phyloP scores from a whole-genome alignment of 2,888 invertebrate genomes.

The Nephrotoma flavescens region DNA sequence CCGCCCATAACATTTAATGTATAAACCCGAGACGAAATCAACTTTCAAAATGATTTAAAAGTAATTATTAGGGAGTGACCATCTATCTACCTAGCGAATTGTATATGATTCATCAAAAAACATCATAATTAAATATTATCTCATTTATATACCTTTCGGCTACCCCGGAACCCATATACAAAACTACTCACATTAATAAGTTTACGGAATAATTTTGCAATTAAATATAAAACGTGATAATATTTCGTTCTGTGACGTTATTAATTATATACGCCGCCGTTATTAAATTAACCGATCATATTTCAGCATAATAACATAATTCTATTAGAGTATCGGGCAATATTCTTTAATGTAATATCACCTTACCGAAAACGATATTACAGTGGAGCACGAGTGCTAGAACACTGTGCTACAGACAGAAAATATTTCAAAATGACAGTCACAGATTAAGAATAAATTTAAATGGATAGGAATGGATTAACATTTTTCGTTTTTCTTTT shows the following conservation, averaged over 20 bases:
- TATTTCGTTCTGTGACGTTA: background rate
- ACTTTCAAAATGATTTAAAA: no score
- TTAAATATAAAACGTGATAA: background rate
- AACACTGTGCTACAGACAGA: background rate
- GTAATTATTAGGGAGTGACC: no score
- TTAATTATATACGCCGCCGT: background rate
- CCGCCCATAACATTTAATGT: no score
- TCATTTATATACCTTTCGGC: background rate
- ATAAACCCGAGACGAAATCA: no score
- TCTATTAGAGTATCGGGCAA: background rate
- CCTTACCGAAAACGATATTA: background rate
- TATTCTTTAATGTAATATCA: background rate
- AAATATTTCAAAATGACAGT: background rate
- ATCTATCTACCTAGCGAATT: no score
- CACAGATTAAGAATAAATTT: background rate
- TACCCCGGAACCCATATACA: background rate
- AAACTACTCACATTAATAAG: background rate
- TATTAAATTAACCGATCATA: background rate
- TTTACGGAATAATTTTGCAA: background rate
- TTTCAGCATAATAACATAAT: background rate
- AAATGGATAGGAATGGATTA: background rate
- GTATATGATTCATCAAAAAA: no score
- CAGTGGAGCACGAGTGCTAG: background rate
- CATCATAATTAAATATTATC: no score
- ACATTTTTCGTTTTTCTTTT: background rate